phyloP scores from a whole-genome alignment of 2,888 invertebrate species.

The Drosophila peninsularis region DNA sequence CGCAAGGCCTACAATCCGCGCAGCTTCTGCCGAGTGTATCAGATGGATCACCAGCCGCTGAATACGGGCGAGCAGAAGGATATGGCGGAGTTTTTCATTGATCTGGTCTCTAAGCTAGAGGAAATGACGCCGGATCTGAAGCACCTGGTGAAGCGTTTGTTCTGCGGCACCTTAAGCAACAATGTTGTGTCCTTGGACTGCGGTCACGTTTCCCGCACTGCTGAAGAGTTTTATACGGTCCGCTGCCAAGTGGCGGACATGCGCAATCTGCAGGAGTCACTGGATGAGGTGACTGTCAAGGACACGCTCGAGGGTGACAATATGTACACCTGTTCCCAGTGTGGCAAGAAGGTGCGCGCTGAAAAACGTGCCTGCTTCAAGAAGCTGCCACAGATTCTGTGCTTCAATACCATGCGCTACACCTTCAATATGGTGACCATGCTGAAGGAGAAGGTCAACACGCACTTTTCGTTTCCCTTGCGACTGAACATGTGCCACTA shows the following conservation, averaged over 20 bases:
- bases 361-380: conserved; percentile 98
- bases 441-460: conserved; percentile 98
- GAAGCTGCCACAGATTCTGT: conserved; percentile 95
- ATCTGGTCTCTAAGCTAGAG: conserved; percentile 96
- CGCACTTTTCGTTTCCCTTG: conserved; percentile 97
- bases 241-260: conserved; percentile 98
- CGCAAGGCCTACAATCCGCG: conserved; percentile 97
- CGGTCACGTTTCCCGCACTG: conserved; percentile 95
- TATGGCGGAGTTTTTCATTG: conserved; percentile 99
- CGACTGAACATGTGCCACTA: conserved; percentile 97
- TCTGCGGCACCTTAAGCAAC: conserved; percentile 97
- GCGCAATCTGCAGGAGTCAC: conserved; percentile 96
- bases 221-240: conserved; percentile 98
- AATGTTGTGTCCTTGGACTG: conserved; percentile 98
- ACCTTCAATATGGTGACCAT: conserved; percentile 99
- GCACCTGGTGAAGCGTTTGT: conserved; percentile 94
- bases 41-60: conserved; percentile 98
- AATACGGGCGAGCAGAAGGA: conserved; percentile 99
- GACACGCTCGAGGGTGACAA: conserved; percentile 98
- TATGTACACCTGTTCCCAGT: conserved; percentile 98
- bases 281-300: conserved; percentile 98
- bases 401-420: conserved; percentile 98
- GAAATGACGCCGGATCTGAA: conserved; percentile 97
- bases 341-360: conserved; percentile 96
- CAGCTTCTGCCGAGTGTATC: conserved; percentile 97